Evolutionary conservation across 2,888 invertebrate species (phyloP), one percentile per base, ranked within the genome.

Genomic region (Tuta absoluta): DNA sequence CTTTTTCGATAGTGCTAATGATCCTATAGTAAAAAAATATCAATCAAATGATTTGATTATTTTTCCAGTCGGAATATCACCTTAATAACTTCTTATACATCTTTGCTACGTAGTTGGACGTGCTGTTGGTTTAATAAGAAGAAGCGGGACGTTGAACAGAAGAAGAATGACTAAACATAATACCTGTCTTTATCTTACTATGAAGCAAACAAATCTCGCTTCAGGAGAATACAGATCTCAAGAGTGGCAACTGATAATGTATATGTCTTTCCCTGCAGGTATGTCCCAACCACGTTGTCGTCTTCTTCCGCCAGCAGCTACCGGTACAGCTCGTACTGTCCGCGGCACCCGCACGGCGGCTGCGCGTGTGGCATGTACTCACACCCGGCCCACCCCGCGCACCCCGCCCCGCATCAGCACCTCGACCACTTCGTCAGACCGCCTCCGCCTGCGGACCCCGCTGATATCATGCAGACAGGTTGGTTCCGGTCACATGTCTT

Each of bases 271-370:
- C 10, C 14, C 33, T 11, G 75, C 86, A 95, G 95, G 91, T 95
- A 95, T 88, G 93, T 93, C 65, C 90, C 92, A 68, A 91, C 90
- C 66, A 84, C 88, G 12, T 88, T 86, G 2, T 87, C 89, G 2
- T 87, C 89, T 0, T 86, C 89, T 12, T 85, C 85, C 33, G 85
- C 86, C 51, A 85, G 78, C 68, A 91, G 92, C 78, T 92, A 93
- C 68, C 93, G 92, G 73, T 89, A 90, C 71, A 85, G 94, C 67
- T 94, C 94, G 77, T 89, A 92, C 67, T 96, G 96, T 81, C 94
- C 95, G 63, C 89, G 95, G 67, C 96, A 96, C 85, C 95, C 95
- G 68, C 93, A 95, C 81, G 95, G 95, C 67, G 93, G 94, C 66
- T 96, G 96, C 89, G 93, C 93, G 68, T 96, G 96, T 86, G 87